Conservation (phyloP, 1,140 invertebrate genomes). For the Grapholita molesta region DNA sequence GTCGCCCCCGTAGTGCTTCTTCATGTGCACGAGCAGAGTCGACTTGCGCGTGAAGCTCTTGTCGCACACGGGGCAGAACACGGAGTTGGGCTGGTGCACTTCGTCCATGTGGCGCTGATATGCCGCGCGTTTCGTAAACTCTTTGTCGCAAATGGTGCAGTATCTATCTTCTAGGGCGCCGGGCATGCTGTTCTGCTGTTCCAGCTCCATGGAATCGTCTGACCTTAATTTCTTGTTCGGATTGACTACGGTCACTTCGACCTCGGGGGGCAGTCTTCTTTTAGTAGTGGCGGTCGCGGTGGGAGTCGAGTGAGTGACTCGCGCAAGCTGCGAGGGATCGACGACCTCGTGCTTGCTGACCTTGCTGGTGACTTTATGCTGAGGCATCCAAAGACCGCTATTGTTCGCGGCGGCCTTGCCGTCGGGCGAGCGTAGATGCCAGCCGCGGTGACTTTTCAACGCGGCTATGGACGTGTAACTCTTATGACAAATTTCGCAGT, state of each 20-base stretch:
- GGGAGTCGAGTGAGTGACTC: slow-evolving; percentile 39
- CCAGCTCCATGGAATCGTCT: slow-evolving; percentile 63
- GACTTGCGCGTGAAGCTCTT: slow-evolving; percentile 78
- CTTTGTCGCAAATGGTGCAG: slow-evolving; percentile 80
- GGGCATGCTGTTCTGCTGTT: slow-evolving; percentile 41
- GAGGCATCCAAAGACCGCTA: slow-evolving; percentile 75
- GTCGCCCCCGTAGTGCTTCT: slow-evolving; percentile 60
- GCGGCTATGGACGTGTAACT: slow-evolving; percentile 78
- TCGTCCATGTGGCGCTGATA: slow-evolving; percentile 80
- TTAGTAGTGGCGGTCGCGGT: slow-evolving; percentile 41
- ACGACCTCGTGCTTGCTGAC: slow-evolving; percentile 73
- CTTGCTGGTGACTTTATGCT: slow-evolving; percentile 74
- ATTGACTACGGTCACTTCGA: slow-evolving; percentile 73
- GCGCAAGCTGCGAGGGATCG: slow-evolving; percentile 44
- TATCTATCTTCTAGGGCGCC: slow-evolving; percentile 70
- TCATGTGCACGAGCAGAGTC: slow-evolving; percentile 77
- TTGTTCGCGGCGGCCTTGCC: slow-evolving; percentile 76
- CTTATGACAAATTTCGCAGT: slow-evolving; percentile 80
- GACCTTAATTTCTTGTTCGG: slow-evolving; percentile 71
- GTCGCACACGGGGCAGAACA: slow-evolving; percentile 77
- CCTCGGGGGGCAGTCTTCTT: slow-evolving; percentile 69
- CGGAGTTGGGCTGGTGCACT: slow-evolving; percentile 59
- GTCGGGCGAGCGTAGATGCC: slow-evolving; percentile 79
- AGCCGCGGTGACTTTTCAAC: slow-evolving; percentile 80
- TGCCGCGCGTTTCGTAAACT: slow-evolving; percentile 78